Evolutionary conservation across 2,797 vertebrate species (phyloP), one percentile per base, ranked within the genome.

Genomic region (Coregonus ussuriensis): DNA sequence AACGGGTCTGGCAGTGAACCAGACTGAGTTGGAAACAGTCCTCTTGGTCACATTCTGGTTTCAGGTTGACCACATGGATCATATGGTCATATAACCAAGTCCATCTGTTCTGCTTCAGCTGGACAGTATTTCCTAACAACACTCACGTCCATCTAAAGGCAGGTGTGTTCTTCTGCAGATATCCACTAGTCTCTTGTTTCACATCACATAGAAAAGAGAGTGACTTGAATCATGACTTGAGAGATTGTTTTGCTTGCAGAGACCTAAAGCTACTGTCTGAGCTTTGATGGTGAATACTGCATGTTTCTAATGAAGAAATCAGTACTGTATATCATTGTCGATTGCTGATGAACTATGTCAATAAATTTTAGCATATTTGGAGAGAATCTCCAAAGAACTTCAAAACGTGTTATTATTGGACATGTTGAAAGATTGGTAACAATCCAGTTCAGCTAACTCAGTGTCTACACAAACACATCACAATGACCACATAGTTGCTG

Each of bases 61-160:
- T 18, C 66, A 68, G 31, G 31, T 68, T 68, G 66, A 68, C 33
- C 31, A 67, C 31, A 33, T 67, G 65, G 65, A 67, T 4, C 41
- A 47, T 9, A 47, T 47, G 41, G 15, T 13, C 31, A 35, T 35
- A 16, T 35, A 16, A 68, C 33, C 66, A 68, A 68, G 15, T 68
- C 66, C 66, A 68, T 37, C 66, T 68, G 62, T 29, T 65, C 11
- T 13, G 6, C 6, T 68, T 33, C 59, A 11, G 21, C 59, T 11
- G 59, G 25, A 29, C 1, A 18, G 4, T 68, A 33, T 35, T 16
- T 68, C 31, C 37, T 16, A 16, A 35, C 33, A 68, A 68, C 66
- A 4, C 15, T 47, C 41, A 31, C 29, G 4, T 67, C 33, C 65
- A 31, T 16, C 65, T 4, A 21, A 31, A 67, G 31, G 4, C 31